These are phyloP conservation scores for Grammomys surdaster DNA, from an alignment of 2,113 vertebrate species.

Conservation along the genomic window DNA sequence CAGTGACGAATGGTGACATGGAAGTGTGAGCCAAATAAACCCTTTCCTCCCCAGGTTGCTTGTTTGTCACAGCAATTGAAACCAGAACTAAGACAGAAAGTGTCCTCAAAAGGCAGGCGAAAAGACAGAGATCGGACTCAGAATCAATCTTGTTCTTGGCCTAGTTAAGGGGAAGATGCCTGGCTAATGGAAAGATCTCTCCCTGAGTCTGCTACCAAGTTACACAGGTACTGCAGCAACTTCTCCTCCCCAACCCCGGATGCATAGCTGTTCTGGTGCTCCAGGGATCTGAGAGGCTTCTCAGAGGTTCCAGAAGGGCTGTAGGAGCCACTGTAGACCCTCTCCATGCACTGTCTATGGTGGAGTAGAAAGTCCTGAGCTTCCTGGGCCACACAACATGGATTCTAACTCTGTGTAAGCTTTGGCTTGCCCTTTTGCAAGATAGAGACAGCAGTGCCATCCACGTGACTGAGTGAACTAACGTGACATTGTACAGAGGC, in stretches of 20 bases:
- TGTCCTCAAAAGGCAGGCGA: background rate
- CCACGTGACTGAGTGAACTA: background rate
- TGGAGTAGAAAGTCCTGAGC: background rate
- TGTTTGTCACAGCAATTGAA: background rate
- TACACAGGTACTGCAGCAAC: background rate
- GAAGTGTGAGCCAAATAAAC: background rate
- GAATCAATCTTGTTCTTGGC: background rate
- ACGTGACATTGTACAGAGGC: background rate
- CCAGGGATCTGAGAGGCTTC: background rate
- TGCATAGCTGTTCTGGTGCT: background rate
- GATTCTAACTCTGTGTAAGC: background rate
- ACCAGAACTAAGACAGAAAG: background rate
- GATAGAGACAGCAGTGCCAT: background rate
- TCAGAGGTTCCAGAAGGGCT: background rate
- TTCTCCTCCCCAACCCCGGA: too few relatives aligned
- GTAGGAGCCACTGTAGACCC: background rate
- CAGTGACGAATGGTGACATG: background rate
- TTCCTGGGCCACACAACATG: background rate
- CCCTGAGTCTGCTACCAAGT: background rate
- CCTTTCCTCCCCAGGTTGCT: background rate
- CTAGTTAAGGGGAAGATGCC: background rate
- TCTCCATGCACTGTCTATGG: fast-evolving
- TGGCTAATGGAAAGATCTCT: background rate
- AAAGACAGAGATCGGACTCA: background rate
- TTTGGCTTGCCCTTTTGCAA: background rate